Base-by-base conservation (phyloP, 1,140 invertebrate genomes). In the Drosophila insularis region DNA sequence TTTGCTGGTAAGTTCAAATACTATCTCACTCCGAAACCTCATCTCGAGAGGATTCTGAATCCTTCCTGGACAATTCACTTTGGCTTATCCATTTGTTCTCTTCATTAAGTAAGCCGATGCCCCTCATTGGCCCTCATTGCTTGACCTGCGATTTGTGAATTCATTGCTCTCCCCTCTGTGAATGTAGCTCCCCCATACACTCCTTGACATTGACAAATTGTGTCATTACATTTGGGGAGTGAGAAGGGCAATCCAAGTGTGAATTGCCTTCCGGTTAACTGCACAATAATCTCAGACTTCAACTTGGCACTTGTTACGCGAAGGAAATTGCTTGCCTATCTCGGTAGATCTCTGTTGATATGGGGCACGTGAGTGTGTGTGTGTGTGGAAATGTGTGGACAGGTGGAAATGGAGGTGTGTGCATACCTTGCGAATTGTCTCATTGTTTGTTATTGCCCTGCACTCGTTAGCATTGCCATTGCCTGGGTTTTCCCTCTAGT, bases 141-240 rank as follows among this genome's bases (percentile, higher is more conserved):
- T 75, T 86, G 81, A 85, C 73, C 78, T 59, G 63, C 59, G 62
- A 46, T 40, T 50, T 65, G 74, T 53, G 40, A 60, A 65, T 67
- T 56, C 43, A 1, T 50, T 55, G 66, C 67, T 8, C n/a, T n/a
- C n/a, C n/a, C n/a, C n/a, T n/a, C n/a, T n/a, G n/a, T n/a, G n/a
- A n/a, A n/a, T n/a, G n/a, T n/a, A n/a, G n/a, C n/a, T 2, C 37
- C 14, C 64, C 66, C 21, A 11, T 37, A 21, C 46, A 35, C 13
- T 19, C 64, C 60, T 73, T 80, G 82, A 89, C 84, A 87, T 80
- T 87, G 82, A 89, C 68, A 68, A 87, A 87, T 87, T 70, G 81
- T 87, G 84, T 89, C 84, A 89, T 77, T 68, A 63, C 61, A 77
- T 74, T 74, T 55, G 60, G 27, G 68, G 46, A 58, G 40, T 35